phyloP scores from a whole-genome alignment of 2,113 vertebrate species.

The Oncorhynchus nerka region DNA sequence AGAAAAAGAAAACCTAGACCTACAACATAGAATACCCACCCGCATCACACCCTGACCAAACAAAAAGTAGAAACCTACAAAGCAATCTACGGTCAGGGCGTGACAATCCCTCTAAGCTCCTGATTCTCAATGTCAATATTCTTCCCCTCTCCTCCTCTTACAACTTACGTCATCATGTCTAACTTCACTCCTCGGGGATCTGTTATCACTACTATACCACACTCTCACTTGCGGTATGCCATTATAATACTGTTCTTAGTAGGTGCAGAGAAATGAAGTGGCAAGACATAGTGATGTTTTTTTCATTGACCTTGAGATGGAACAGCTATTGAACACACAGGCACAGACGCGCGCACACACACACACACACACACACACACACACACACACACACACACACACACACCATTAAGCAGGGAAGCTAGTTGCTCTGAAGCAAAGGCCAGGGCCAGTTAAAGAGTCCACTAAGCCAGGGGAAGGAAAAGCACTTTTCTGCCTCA shows the following conservation, averaged over 20 bases:
- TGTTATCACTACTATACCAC: not conserved
- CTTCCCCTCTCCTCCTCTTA: conserved; percentile 7
- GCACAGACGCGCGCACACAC: conserved; percentile 3
- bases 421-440: no score
- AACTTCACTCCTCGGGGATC: not conserved
- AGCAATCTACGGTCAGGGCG: no score
- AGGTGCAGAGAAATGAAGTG: not conserved
- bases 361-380: conserved; percentile 33
- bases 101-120: conserved; percentile 20
- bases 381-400: conserved; percentile 21
- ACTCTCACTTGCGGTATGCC: not conserved
- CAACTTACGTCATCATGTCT: conserved; percentile 27
- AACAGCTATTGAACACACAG: not conserved
- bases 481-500: conserved; percentile 78
- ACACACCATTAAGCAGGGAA: conserved; percentile 7
- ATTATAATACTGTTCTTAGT: not conserved
- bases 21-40: no score
- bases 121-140: conserved; percentile 51
- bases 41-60: no score
- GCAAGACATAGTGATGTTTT: not conserved
- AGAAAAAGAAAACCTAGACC: no score
- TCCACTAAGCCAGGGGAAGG: conserved; percentile 57
- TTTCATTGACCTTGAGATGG: not conserved
- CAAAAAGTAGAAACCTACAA: no score
- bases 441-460: conserved; percentile 54